Conservation (phyloP, 53 echinoderm and acorn worm species). For the Crossaster papposus region DNA sequence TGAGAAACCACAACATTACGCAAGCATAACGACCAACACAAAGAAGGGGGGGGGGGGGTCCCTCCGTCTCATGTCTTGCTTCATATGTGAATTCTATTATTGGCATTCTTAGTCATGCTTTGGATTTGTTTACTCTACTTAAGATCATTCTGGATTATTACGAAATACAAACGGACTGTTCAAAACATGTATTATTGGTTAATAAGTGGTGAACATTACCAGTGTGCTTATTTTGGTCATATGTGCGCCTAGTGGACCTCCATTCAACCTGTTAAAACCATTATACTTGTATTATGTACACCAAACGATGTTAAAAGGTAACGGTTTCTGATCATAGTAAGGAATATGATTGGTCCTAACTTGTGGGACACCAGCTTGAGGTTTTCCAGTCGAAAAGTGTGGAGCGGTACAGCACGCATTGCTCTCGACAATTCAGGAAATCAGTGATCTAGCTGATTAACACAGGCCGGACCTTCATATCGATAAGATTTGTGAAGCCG, state of each 20-base stretch:
- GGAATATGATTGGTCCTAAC: slow-evolving; percentile 17
- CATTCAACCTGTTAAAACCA: no score
- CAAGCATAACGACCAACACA: no score
- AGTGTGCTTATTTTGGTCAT: no score
- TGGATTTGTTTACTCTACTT: neutral
- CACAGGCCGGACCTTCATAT: neutral
- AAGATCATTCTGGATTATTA: no score
- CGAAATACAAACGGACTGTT: no score
- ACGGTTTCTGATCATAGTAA: slow-evolving; percentile 22
- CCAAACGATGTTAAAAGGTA: neutral
- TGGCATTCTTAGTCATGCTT: neutral
- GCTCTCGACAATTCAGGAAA: neutral
- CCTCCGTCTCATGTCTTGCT: no score
- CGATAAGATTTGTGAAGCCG: slow-evolving; percentile 14
- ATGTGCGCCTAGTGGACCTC: no score
- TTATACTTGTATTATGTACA: neutral
- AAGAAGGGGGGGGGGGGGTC: no score
- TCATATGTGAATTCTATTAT: slow-evolving; percentile 6
- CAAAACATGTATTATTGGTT: neutral
- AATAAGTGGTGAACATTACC: neutral
- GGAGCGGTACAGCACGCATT: neutral
- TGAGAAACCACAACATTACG: no score
- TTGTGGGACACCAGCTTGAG: slow-evolving; percentile 20
- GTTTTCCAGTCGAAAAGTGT: neutral
- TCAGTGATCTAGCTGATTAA: slow-evolving; percentile 1